These are phyloP conservation scores for Drosophila niveifrons DNA, from an alignment of 2,888 invertebrate species.

Conservation along the genomic window DNA sequence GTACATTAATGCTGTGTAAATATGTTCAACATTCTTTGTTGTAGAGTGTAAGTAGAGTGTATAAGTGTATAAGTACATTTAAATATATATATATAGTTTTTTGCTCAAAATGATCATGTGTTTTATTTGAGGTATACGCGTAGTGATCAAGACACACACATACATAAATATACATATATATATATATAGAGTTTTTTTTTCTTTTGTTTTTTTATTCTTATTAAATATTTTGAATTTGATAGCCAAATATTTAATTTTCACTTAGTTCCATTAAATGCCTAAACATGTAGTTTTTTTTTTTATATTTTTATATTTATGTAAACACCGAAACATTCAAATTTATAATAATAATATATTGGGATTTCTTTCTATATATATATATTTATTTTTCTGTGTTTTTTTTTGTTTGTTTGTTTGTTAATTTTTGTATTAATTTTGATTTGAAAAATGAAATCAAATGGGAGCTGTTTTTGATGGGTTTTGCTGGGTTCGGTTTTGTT, in stretches of 20 bases:
- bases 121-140: conserved; percentile 87
- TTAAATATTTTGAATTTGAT: conserved; percentile 39
- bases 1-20: conserved; percentile 57
- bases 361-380: conserved; percentile 39
- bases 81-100: conserved; percentile 54
- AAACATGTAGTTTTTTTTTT: conserved; percentile 44
- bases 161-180: conserved; percentile 83
- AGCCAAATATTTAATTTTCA: conserved; percentile 66
- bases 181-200: conserved; percentile 57
- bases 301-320: conserved; percentile 43
- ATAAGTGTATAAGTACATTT: conserved; percentile 71
- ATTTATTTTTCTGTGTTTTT: conserved; percentile 27
- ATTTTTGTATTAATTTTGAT: conserved; percentile 22
- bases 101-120: conserved; percentile 75
- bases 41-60: conserved; percentile 56
- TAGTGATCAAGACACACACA: conserved; percentile 86
- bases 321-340: conserved; percentile 73
- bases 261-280: conserved; percentile 49
- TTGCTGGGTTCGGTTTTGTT: conserved; percentile 31
- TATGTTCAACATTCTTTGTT: conserved; percentile 60
- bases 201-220: conserved; percentile 56
- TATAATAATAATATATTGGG: conserved; percentile 29
- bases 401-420: conserved; percentile 15
- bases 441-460: conserved; percentile 9
- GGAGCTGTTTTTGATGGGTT: conserved; percentile 19